Evolutionary conservation across 2,888 invertebrate genomes (phyloP), one percentile per base, ranked within the genome.

Genomic region (Perdita meconis): DNA sequence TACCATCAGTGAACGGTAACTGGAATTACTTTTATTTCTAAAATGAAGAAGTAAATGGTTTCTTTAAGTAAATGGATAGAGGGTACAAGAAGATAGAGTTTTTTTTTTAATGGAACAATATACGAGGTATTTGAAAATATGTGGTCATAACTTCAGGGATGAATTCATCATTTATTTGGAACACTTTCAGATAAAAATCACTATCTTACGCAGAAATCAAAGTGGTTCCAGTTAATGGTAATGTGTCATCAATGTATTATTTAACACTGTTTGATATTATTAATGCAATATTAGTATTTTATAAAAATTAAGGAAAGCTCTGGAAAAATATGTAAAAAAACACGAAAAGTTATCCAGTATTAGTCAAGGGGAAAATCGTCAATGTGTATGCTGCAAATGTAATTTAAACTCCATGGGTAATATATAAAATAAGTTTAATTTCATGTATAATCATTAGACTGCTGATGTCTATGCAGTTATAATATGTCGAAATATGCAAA

Each of bases 331-430:
- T n/a, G 10, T 5, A 13, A 75, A 50, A 22, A 71, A 66, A 50
- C 50, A 16, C 1, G 65, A 75, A 24, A 71, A 40, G n/a, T 12
- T 16, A 24, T 16, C 51, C 0, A 24, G 10, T 4, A n/a, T 44
- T 2, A 19, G 12, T 16, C 44, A 16, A n/a, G 50, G 42, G 3
- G 60, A 75, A 2, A 19, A 40, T 24, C 60, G 10, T 13, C 72
- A 66, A 16, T 75, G 75, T 5, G 22, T 12, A 24, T 72, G 75
- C 4, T 75, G 75, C 12, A 71, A 56, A 40, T 75, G 75, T 50
- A 42, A 34, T 16, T 55, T 65, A 13, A 60, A 19, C 19, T 19
- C 19, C 3, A 56, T 12, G 61, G 72, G 75, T 75, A 40, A 47
- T n/a, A 2, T 13, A 2, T 19, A 19, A 47, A 6, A 19, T 36